Conservation (phyloP, 2,797 vertebrate genomes). For the Mallotus villosus region DNA sequence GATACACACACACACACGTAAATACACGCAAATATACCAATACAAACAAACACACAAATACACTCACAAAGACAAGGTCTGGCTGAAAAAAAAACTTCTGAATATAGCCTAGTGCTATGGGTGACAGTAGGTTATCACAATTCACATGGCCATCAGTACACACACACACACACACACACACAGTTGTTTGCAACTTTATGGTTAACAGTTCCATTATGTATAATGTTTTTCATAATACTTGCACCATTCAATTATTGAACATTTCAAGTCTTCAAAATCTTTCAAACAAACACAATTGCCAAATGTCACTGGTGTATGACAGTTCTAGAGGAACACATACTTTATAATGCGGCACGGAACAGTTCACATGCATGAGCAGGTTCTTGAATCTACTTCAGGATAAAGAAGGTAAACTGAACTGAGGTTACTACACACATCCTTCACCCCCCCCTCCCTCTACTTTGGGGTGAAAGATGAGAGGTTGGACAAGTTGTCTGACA, state of each 20-base stretch:
- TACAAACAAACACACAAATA: neutral
- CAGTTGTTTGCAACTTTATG: neutral
- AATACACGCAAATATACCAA: neutral
- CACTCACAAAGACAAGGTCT: neutral
- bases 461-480: neutral
- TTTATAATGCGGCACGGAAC: neutral
- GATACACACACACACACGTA: neutral
- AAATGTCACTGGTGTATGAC: too few species aligned
- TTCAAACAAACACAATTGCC: neutral
- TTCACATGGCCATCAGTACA: neutral
- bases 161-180: neutral
- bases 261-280: neutral
- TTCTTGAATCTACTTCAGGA: slow-evolving; percentile 29
- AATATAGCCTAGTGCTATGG: slow-evolving; percentile 17
- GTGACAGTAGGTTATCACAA: slow-evolving; percentile 16
- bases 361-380: slow-evolving; percentile 30
- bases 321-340: too few species aligned
- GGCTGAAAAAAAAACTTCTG: slow-evolving; percentile 7
- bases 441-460: neutral
- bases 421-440: neutral
- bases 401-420: too few species aligned
- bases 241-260: neutral
- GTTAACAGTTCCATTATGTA: too few species aligned
- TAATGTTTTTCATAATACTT: too few species aligned
- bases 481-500: neutral